Conservation (phyloP, 2,113 vertebrate species). For the Cyprinus carpio region DNA sequence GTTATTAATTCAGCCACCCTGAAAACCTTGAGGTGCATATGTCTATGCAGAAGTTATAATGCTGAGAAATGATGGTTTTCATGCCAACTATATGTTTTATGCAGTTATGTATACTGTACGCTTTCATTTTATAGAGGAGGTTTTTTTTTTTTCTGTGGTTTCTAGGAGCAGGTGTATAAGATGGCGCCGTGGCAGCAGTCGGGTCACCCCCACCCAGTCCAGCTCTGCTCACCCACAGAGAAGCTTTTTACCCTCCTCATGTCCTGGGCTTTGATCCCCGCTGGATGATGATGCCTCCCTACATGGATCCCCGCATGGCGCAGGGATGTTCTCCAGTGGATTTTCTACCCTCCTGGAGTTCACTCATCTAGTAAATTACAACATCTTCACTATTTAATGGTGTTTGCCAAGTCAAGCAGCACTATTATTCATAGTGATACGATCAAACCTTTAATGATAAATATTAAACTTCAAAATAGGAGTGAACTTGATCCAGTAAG, state of each 20-base stretch:
- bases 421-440: background rate
- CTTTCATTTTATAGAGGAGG: background rate
- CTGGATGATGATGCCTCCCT: constrained; percentile 99
- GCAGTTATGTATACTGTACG: background rate
- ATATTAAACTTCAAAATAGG: background rate
- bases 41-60: too few species aligned
- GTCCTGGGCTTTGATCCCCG: constrained; percentile 95
- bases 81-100: too few species aligned
- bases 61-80: too few species aligned
- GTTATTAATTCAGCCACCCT: background rate
- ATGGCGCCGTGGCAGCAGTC: constrained; percentile 90
- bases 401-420: background rate
- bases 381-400: background rate
- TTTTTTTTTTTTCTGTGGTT: background rate
- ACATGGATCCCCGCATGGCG: constrained; percentile 92
- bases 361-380: constrained; percentile 83
- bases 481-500: background rate
- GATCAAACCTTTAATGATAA: background rate
- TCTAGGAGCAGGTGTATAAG: constrained; percentile 88
- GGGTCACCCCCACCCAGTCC: constrained; percentile 77
- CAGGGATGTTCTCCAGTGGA: constrained; percentile 87
- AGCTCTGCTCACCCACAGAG: constrained; percentile 83
- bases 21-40: background rate
- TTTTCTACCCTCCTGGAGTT: constrained; percentile 88
- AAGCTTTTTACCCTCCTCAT: constrained; percentile 88